A percentile compares a stretch with the other conserved stretches of the same genome.
Conservation (phyloP, 2,797 vertebrate species). For the Euthynnus affinis region DNA sequence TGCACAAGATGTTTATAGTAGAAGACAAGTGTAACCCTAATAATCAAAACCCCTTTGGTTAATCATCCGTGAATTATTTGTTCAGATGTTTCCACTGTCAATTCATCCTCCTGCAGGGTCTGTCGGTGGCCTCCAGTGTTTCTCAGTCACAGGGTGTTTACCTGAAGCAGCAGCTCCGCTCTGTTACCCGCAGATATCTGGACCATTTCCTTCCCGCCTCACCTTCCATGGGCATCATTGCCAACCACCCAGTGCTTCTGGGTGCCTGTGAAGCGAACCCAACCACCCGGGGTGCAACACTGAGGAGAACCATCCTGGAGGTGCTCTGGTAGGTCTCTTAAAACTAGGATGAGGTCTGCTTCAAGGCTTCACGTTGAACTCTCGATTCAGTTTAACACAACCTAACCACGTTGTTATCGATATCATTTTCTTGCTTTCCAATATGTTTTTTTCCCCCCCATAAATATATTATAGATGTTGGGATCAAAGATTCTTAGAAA, state of each 20-base stretch:
- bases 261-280: conserved; percentile 85
- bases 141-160: conserved; percentile 90
- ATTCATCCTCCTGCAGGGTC: conserved; percentile 84
- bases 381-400: neutral
- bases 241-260: conserved; percentile 92
- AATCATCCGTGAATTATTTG: neutral
- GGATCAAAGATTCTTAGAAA: neutral
- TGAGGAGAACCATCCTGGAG: conserved; percentile 88
- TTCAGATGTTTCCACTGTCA: neutral
- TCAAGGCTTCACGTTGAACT: neutral
- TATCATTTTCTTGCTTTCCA: neutral
- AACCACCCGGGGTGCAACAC: conserved; percentile 71
- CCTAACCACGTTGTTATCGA: neutral
- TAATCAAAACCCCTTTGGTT: neutral
- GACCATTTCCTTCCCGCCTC: conserved; percentile 92
- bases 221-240: conserved; percentile 70
- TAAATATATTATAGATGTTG: neutral
- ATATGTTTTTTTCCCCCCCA: neutral
- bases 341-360: neutral
- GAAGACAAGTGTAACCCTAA: neutral
- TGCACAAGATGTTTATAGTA: neutral
- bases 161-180: conserved; percentile 92
- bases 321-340: conserved; percentile 87
- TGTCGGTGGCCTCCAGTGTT: conserved; percentile 89
- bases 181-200: conserved; percentile 90